phyloP scores from a whole-genome alignment of 2,888 invertebrate species.

The Lomographa bimaculata region DNA sequence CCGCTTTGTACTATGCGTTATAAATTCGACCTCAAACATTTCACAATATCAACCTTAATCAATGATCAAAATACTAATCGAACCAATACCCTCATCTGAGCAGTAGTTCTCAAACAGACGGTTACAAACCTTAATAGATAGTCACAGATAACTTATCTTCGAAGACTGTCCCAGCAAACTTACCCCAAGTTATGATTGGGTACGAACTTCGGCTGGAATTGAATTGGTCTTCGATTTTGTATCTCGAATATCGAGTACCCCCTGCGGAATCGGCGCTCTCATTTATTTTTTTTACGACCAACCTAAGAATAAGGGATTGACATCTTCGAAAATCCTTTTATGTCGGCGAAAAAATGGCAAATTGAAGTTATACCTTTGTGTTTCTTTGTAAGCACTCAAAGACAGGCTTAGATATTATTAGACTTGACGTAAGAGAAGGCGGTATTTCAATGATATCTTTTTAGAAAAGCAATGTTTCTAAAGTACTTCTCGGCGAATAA shows the following conservation, averaged over 20 bases:
- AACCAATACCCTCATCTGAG: too few relatives aligned
- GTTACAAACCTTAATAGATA: slow-evolving; percentile 19
- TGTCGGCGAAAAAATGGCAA: slow-evolving; percentile 4
- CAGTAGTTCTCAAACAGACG: neutral
- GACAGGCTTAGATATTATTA: too few relatives aligned
- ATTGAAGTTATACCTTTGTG: slow-evolving; percentile 11
- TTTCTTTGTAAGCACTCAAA: slow-evolving; percentile 4
- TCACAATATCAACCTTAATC: too few relatives aligned
- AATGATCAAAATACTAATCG: too few relatives aligned
- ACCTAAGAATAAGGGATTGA: slow-evolving; percentile 21
- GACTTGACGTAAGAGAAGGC: too few relatives aligned
- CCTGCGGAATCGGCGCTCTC: slow-evolving; percentile 26
- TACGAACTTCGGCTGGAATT: slow-evolving; percentile 31
- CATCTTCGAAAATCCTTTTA: slow-evolving; percentile 18
- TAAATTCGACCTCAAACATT: too few relatives aligned
- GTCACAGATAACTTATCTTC: slow-evolving; percentile 20
- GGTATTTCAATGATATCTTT: too few relatives aligned
- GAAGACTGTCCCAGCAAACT: slow-evolving; percentile 20
- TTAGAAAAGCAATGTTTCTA: too few relatives aligned
- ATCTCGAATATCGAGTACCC: slow-evolving; percentile 26
- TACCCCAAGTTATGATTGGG: slow-evolving; percentile 35
- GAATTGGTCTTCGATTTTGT: slow-evolving; percentile 31
- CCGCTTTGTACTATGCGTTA: too few relatives aligned
- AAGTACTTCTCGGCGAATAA: too few relatives aligned
- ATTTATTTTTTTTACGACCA: slow-evolving; percentile 31